A percentile compares a stretch with the other conserved stretches of the same genome.
phyloP scores from a whole-genome alignment of 2,797 vertebrate species.

The Hyperoplus lanceolatus region DNA sequence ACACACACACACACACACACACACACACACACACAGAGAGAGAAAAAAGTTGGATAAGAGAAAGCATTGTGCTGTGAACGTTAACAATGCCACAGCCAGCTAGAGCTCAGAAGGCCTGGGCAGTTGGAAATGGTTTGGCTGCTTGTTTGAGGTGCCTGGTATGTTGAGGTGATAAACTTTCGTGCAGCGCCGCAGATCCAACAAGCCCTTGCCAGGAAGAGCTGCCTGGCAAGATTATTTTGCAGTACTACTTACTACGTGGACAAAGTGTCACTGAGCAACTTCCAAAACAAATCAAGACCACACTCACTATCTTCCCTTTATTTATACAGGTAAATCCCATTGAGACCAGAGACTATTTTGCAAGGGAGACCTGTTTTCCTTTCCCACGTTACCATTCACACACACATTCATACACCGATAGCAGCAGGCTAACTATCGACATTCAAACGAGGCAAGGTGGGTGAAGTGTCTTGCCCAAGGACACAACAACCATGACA shows the following conservation, averaged over 20 bases:
- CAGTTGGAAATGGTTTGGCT: conserved; percentile 38
- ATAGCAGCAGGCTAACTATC: too few relatives aligned
- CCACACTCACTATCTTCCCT: not conserved
- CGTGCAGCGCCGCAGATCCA: conserved; percentile 26
- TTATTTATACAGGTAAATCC: too few relatives aligned
- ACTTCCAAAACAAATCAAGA: conserved; percentile 33
- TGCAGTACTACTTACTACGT: conserved; percentile 35
- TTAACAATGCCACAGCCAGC: conserved; percentile 49
- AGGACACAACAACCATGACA: too few relatives aligned
- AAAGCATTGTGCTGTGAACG: conserved; percentile 58
- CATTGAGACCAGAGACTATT: too few relatives aligned
- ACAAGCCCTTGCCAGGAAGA: conserved; percentile 49
- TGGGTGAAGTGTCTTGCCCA: too few relatives aligned
- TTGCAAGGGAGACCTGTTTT: too few relatives aligned
- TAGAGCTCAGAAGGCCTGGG: conserved; percentile 20
- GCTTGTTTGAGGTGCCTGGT: conserved; percentile 45
- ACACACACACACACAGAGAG: not conserved
- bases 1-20: too few relatives aligned
- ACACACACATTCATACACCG: too few relatives aligned
- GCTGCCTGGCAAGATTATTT: conserved; percentile 48
- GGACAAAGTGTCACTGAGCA: conserved; percentile 32
- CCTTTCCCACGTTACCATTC: too few relatives aligned
- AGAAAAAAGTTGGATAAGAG: conserved; percentile 41
- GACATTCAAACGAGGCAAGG: too few relatives aligned
- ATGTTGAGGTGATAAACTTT: conserved; percentile 61